phyloP scores from a whole-genome alignment of 2,113 vertebrate genomes.

The Limnothrissa miodon region DNA sequence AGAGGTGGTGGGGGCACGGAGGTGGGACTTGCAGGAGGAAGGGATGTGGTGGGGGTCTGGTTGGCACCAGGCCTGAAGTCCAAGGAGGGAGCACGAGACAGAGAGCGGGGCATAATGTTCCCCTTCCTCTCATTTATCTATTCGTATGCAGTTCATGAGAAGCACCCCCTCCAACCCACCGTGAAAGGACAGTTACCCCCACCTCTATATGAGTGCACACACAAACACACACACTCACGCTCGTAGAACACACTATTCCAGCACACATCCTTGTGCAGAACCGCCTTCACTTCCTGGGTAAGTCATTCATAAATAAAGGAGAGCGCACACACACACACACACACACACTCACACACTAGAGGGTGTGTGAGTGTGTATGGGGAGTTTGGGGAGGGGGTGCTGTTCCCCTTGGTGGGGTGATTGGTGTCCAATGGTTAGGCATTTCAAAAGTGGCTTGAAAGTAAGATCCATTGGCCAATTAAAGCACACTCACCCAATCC shows the following conservation, averaged over 20 bases:
- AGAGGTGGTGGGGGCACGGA: constrained; percentile 34
- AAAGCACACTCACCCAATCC: constrained; percentile 49
- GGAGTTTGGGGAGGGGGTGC: constrained; percentile 28
- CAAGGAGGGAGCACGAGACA: constrained; percentile 33
- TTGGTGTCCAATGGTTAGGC: constrained; percentile 49
- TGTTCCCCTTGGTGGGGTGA: constrained; percentile 52
- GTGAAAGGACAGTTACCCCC: constrained; percentile 22
- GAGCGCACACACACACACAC: constrained; percentile 17
- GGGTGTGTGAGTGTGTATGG: constrained; percentile 56
- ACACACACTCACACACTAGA: constrained; percentile 56
- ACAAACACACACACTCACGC: constrained; percentile 26
- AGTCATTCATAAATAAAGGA: constrained; percentile 61
- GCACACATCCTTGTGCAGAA: constrained; percentile 28
- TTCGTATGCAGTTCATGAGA: constrained; percentile 29
- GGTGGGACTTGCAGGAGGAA: constrained; percentile 28
- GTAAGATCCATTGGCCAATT: constrained; percentile 24
- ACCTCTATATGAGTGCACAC: constrained; percentile 26
- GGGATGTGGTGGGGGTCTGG: constrained; percentile 45
- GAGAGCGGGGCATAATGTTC: neutral
- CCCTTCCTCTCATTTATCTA: neutral
- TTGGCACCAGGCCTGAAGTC: neutral
- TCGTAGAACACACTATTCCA: constrained; percentile 30
- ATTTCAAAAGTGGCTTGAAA: constrained; percentile 51
- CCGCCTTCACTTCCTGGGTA: constrained; percentile 59
- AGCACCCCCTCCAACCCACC: constrained; percentile 19